Conservation (phyloP, 92 coral and sea anemone species). For the Zoanthus sansibaricus region DNA sequence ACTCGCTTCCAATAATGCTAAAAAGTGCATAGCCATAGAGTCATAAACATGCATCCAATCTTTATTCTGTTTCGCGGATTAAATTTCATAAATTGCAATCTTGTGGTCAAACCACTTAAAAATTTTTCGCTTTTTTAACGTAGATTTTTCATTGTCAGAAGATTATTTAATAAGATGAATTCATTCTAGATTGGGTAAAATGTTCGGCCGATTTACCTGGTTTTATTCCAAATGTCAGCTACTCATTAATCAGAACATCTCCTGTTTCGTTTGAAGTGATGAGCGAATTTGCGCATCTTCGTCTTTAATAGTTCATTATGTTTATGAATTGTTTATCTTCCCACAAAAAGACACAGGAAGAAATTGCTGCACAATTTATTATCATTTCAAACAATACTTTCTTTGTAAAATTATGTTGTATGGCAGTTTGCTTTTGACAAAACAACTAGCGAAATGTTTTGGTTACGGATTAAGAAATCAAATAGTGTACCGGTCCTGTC, state of each 20-base stretch:
- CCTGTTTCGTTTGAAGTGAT: conserved; percentile 23
- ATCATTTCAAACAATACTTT: conserved; percentile 17
- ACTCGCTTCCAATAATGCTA: no score
- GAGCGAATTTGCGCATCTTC: conserved; percentile 1
- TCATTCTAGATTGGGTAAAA: neutral
- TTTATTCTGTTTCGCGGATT: neutral
- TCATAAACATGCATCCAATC: neutral
- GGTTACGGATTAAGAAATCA: conserved; percentile 39
- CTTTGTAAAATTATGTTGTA: conserved; percentile 22
- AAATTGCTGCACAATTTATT: neutral
- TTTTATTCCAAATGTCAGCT: neutral
- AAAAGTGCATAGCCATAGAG: conserved; percentile 6
- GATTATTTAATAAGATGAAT: neutral
- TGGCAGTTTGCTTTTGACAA: conserved; percentile 24
- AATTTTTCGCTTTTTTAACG: conserved; percentile 22
- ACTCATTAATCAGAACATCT: conserved; percentile 1
- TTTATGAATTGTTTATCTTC: conserved; percentile 1
- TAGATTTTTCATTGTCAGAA: conserved; percentile 16
- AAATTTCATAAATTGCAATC: neutral
- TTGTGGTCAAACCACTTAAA: conserved; percentile 15
- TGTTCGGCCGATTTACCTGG: neutral
- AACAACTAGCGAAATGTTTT: conserved; percentile 42
- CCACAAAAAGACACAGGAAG: neutral
- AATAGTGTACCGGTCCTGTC: conserved; percentile 25
- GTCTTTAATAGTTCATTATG: neutral